Conservation (phyloP, 2,113 vertebrate species). For the Chaenocephalus aceratus region DNA sequence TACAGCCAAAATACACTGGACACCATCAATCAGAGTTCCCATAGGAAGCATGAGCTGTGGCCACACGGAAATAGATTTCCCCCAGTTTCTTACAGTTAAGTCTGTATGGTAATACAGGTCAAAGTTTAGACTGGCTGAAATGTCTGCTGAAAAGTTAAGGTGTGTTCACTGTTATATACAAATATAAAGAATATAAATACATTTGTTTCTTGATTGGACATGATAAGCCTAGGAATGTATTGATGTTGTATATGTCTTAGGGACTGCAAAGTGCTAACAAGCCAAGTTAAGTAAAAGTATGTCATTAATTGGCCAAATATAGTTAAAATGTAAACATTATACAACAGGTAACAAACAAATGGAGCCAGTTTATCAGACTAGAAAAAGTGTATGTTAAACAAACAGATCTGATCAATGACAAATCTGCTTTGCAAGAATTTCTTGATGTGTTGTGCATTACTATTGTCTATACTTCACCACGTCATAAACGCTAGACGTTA, state of each 20-base stretch:
- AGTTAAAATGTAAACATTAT: no score
- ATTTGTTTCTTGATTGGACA: neutral
- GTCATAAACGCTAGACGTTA: neutral
- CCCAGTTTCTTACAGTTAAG: neutral
- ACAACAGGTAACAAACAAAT: no score
- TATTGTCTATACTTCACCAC: neutral
- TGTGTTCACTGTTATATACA: neutral
- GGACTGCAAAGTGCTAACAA: neutral
- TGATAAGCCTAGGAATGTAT: no score
- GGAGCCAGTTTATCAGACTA: no score
- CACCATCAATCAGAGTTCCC: neutral
- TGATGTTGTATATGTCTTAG: neutral
- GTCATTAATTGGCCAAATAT: no score
- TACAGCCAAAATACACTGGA: neutral
- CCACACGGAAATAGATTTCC: neutral
- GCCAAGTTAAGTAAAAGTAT: no score
- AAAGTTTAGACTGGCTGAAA: constrained; percentile 1
- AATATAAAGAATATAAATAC: neutral
- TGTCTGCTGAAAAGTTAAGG: no score
- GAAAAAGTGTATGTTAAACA: no score
- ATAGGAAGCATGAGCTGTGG: neutral
- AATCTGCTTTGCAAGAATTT: no score
- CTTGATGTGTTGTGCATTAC: neutral
- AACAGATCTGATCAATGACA: no score
- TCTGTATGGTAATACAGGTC: neutral